Evolutionary conservation across 2,888 invertebrate genomes (phyloP).

Genomic region (Rapana venosa): DNA sequence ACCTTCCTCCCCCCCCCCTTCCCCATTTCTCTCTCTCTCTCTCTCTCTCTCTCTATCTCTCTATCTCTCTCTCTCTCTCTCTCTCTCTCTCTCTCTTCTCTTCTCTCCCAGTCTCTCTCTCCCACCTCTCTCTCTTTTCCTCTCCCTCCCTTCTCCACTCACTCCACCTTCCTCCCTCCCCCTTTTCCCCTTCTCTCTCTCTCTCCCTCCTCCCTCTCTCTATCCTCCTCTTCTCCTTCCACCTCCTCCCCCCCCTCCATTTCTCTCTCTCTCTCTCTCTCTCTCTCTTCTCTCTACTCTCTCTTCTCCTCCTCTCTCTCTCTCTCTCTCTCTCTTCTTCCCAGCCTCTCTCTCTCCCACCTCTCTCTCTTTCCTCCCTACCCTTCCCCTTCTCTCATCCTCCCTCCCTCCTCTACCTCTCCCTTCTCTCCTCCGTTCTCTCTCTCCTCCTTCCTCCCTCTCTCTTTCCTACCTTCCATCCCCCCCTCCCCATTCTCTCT

Average conservation of each 20-base stretch:
- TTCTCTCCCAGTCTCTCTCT: too few species aligned
- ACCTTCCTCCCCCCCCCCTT: too few species aligned
- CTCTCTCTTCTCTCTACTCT: neutral
- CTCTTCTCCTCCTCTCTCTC: neutral
- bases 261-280: neutral
- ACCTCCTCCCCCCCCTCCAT: neutral
- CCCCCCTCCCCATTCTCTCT: neutral
- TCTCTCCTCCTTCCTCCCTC: neutral
- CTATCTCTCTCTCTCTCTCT: too few species aligned
- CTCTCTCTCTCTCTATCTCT: neutral
- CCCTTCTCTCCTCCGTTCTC: too few species aligned
- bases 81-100: too few species aligned
- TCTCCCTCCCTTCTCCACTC: too few species aligned
- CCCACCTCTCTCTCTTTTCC: too few species aligned
- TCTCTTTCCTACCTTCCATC: conserved; percentile 13
- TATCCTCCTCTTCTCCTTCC: neutral
- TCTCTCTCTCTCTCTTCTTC: neutral
- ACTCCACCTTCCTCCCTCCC: neutral
- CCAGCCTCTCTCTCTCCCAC: neutral
- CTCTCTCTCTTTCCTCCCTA: neutral
- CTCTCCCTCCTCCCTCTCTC: neutral
- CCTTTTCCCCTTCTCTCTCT: neutral
- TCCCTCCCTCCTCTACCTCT: neutral
- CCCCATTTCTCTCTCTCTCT: too few species aligned
- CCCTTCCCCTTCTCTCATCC: neutral